Evolutionary conservation across 2,888 invertebrate genomes (phyloP).

Genomic region (Sarcophaga variegata): DNA sequence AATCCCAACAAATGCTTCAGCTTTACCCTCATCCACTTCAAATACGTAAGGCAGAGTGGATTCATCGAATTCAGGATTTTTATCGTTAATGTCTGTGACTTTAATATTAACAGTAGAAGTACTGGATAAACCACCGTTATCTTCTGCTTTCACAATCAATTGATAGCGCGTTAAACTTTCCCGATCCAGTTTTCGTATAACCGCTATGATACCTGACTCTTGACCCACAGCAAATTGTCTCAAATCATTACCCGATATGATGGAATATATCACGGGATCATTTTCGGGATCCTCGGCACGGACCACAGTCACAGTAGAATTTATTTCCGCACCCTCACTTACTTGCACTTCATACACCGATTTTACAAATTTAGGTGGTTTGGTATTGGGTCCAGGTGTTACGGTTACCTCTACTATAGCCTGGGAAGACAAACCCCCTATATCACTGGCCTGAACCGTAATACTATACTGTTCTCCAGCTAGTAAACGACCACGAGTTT

Average conservation of each 20-base stretch:
- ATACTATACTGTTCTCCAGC: conserved; percentile 95
- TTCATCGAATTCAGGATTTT: conserved; percentile 93
- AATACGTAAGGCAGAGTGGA: conserved; percentile 89
- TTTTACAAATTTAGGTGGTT: conserved; percentile 91
- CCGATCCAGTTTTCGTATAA: conserved; percentile 91
- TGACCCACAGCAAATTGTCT: conserved; percentile 93
- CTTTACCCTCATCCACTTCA: conserved; percentile 88
- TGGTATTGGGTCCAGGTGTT: conserved; percentile 91
- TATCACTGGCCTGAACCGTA: conserved; percentile 91
- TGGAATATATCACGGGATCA: conserved; percentile 92
- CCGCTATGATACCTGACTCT: conserved; percentile 93
- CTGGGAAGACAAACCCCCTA: conserved; percentile 90
- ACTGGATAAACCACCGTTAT: conserved; percentile 90
- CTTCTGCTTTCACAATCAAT: conserved; percentile 93
- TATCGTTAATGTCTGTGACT: conserved; percentile 95
- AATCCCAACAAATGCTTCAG: conserved; percentile 86
- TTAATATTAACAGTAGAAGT: conserved; percentile 93
- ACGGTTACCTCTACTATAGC: conserved; percentile 93
- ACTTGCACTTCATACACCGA: conserved; percentile 93
- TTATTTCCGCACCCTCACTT: conserved; percentile 94
- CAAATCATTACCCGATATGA: conserved; percentile 94
- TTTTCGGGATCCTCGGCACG: conserved; percentile 95
- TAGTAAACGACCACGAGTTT: conserved; percentile 90
- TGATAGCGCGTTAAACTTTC: conserved; percentile 95
- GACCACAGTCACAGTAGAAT: conserved; percentile 91